A percentile compares a stretch with the other conserved stretches of the same genome.
Evolutionary conservation across 2,888 invertebrate genomes (phyloP).

Genomic region (Sphaeridia pumilis): DNA sequence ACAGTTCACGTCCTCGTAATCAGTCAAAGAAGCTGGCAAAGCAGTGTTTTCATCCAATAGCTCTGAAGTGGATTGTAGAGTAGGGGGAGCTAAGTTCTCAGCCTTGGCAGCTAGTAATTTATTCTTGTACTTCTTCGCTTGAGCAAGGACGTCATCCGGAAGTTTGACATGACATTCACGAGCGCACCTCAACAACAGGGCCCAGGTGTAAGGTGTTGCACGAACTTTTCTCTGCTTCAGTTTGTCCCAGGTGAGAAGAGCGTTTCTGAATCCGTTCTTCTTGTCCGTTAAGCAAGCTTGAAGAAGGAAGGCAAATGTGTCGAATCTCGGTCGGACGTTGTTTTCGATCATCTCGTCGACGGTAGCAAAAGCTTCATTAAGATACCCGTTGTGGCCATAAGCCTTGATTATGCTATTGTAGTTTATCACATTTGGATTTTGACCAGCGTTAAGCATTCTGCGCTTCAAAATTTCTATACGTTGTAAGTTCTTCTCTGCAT

Average conservation of each 20-base stretch:
- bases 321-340: constrained; percentile 49
- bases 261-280: constrained; percentile 67
- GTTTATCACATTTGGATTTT: constrained; percentile 58
- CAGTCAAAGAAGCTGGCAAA: not conserved
- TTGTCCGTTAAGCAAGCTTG: constrained; percentile 72
- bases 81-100: not conserved
- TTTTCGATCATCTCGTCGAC: constrained; percentile 66
- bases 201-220: constrained; percentile 63
- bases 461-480: constrained; percentile 55
- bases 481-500: constrained; percentile 54
- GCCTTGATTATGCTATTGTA: constrained; percentile 87
- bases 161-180: constrained; percentile 63
- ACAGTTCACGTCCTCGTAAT: not conserved
- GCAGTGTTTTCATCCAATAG: not conserved
- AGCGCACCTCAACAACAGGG: constrained; percentile 64
- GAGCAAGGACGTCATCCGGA: constrained; percentile 3
- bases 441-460: constrained; percentile 55
- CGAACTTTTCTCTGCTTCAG: constrained; percentile 53
- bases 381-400: constrained; percentile 70
- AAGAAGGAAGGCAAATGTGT: constrained; percentile 66
- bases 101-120: not conserved
- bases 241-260: constrained; percentile 71
- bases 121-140: not conserved
- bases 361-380: constrained; percentile 62
- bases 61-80: not conserved